Percentiles rank a stretch among this genome's conserved stretches.
Evolutionary conservation across 2,797 vertebrate genomes (phyloP).

Genomic region (Brotogeris chrysoptera): DNA sequence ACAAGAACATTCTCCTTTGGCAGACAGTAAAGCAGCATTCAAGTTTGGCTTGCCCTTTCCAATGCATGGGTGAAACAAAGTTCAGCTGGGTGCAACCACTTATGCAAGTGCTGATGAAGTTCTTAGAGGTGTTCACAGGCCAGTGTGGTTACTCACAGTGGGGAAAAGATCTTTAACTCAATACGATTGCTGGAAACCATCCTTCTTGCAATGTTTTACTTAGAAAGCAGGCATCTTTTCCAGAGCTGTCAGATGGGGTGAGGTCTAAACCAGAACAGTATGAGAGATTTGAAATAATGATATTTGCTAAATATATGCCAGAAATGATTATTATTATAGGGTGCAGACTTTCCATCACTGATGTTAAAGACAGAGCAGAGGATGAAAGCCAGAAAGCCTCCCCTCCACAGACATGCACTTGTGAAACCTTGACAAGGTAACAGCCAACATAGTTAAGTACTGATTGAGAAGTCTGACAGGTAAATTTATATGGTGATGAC

Average conservation of each 20-base stretch:
- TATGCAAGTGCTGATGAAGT: neutral
- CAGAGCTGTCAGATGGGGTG: neutral
- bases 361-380: neutral
- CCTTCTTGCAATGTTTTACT: neutral
- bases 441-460: neutral
- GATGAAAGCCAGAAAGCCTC: neutral
- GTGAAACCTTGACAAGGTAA: neutral
- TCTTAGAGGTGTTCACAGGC: neutral
- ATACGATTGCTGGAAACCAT: neutral
- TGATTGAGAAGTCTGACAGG: neutral
- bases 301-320: constrained; percentile 25
- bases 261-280: constrained; percentile 16
- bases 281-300: constrained; percentile 12
- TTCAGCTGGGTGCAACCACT: neutral
- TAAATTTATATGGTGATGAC: neutral
- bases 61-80: neutral
- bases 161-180: neutral
- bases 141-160: neutral
- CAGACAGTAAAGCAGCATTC: neutral
- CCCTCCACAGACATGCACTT: neutral
- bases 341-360: neutral
- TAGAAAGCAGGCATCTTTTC: neutral
- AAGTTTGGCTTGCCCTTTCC: neutral
- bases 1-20: neutral
- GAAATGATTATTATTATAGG: constrained; percentile 32